Conservation (phyloP, 2,888 invertebrate genomes). For the Patella caerulea region DNA sequence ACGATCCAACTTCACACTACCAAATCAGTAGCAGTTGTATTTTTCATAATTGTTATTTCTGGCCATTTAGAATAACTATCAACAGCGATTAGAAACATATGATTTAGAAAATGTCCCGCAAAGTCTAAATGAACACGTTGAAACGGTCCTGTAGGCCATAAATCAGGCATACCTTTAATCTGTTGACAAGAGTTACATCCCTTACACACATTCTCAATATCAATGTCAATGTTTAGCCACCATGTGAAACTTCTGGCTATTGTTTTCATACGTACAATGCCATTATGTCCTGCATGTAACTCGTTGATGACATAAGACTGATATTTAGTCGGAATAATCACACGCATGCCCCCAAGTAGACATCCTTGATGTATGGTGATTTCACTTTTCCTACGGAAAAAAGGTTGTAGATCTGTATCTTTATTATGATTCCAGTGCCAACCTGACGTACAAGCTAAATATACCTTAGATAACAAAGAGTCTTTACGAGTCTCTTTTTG, state of each 20-base stretch:
- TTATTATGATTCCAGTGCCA: conserved; percentile 20
- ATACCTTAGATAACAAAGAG: conserved; percentile 27
- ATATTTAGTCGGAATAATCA: conserved; percentile 37
- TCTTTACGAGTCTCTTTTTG: conserved; percentile 30
- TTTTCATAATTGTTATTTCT: conserved; percentile 49
- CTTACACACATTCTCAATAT: conserved; percentile 7
- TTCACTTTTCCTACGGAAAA: conserved; percentile 22
- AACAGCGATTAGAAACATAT: conserved; percentile 64
- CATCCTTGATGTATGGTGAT: conserved; percentile 30
- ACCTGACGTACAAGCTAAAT: conserved; percentile 16
- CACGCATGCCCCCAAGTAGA: conserved; percentile 34
- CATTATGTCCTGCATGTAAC: conserved; percentile 3
- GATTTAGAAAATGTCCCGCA: conserved; percentile 61
- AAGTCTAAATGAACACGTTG: no score
- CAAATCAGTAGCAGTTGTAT: no score
- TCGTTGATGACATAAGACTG: conserved; percentile 30
- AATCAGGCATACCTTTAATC: conserved; percentile 37
- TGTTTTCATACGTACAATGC: conserved; percentile 9
- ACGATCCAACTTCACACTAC: no score
- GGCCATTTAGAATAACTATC: conserved; percentile 72
- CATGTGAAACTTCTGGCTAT: conserved; percentile 15
- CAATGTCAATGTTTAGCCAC: conserved; percentile 19
- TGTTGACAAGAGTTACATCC: conserved; percentile 26
- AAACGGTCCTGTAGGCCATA: conserved; percentile 55
- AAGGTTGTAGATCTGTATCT: conserved; percentile 25